Evolutionary conservation across 2,113 vertebrate species (phyloP).

Genomic region (Prunella fulvescens): DNA sequence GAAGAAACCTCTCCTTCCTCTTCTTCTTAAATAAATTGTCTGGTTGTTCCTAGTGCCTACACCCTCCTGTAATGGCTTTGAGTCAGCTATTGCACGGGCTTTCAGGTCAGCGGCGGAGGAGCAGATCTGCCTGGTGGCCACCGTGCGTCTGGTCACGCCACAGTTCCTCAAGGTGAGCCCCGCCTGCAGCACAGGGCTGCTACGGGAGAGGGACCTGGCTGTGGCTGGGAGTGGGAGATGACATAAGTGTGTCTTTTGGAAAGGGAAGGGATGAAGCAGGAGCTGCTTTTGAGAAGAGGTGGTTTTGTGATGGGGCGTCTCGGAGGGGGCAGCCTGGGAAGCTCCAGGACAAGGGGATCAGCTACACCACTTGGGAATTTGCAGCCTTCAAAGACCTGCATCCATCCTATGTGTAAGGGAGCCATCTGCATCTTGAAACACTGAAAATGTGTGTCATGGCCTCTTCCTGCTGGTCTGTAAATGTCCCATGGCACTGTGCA

Average conservation of each 20-base stretch:
- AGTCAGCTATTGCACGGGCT: constrained; percentile 73
- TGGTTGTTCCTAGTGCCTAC: constrained; percentile 79
- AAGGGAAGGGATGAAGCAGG: fast-evolving
- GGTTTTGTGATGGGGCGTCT: not conserved
- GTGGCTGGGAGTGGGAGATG: not conserved
- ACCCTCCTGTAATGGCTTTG: constrained; percentile 83
- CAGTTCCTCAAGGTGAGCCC: constrained; percentile 83
- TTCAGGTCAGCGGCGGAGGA: constrained; percentile 85
- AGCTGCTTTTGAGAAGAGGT: not conserved
- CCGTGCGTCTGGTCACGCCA: constrained; percentile 81
- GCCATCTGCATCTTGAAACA: too few relatives aligned
- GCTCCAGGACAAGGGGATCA: not conserved
- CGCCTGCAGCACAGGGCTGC: not conserved
- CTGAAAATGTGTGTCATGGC: fast-evolving
- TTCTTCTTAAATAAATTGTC: constrained; percentile 18
- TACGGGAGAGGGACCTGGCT: fast-evolving
- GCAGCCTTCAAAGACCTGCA: not conserved
- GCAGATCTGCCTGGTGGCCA: constrained; percentile 89
- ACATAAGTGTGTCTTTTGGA: fast-evolving
- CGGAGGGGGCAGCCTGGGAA: not conserved
- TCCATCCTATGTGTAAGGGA: not conserved
- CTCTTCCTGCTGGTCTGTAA: not conserved
- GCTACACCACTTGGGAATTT: not conserved
- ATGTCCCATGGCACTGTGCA: not conserved
- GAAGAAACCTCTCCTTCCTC: constrained; percentile 6